phyloP scores from a whole-genome alignment of 1,140 invertebrate species.

The Cydia strobilella region DNA sequence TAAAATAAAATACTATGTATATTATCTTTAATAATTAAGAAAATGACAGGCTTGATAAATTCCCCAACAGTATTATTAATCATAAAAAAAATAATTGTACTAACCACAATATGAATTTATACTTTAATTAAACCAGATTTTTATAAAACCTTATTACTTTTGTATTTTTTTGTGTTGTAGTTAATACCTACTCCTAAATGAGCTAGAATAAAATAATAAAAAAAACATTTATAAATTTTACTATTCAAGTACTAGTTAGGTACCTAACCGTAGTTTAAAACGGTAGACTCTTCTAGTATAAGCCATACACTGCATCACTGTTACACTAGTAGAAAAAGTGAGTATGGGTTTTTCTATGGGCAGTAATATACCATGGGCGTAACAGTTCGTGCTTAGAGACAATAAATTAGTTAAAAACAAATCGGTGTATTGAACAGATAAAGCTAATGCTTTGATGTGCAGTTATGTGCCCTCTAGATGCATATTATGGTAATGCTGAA shows the following conservation, averaged over 20 bases:
- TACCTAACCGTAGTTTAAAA: neutral
- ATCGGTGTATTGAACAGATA: conserved; percentile 28
- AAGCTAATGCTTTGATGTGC: conserved; percentile 30
- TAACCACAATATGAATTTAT: too few species aligned
- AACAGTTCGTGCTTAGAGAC: conserved; percentile 23
- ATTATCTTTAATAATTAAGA: too few species aligned
- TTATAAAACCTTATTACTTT: too few species aligned
- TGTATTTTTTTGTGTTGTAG: too few species aligned
- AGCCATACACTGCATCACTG: neutral
- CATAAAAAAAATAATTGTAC: too few species aligned
- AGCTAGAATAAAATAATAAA: too few species aligned
- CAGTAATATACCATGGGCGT: conserved; percentile 13
- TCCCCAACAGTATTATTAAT: too few species aligned
- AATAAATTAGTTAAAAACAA: conserved; percentile 33
- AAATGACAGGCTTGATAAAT: too few species aligned
- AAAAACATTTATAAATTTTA: too few species aligned
- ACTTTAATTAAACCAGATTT: too few species aligned
- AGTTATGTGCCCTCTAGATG: conserved; percentile 23
- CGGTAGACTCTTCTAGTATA: neutral
- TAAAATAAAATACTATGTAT: too few species aligned
- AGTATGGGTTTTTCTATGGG: neutral
- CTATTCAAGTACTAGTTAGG: neutral
- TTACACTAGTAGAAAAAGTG: neutral
- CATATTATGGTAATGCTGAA: conserved; percentile 7
- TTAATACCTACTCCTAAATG: too few species aligned